These are phyloP conservation scores for Pollachius pollachius DNA, from an alignment of 2,113 vertebrate species.

Conservation along the genomic window DNA sequence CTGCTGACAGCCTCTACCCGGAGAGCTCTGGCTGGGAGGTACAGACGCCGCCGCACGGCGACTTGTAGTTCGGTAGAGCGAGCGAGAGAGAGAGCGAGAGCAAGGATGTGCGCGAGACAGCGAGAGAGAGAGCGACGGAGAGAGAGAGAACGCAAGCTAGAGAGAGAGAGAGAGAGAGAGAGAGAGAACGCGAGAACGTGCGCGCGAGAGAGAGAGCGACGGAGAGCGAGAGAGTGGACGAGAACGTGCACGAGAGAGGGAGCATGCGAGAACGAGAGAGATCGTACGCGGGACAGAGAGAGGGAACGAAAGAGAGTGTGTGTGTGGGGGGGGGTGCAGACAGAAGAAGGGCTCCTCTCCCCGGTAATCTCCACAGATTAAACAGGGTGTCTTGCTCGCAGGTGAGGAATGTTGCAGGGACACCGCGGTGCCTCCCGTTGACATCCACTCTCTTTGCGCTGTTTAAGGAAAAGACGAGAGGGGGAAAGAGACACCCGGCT, in stretches of 20 bases:
- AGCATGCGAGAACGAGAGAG: not conserved
- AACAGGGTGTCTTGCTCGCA: slow-evolving; percentile 58
- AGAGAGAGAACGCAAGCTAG: slow-evolving; percentile 14
- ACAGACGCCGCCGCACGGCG: too few species aligned
- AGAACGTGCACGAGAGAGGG: slow-evolving; percentile 29
- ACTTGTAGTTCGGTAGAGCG: too few species aligned
- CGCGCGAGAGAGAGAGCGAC: not conserved
- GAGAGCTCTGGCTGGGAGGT: slow-evolving; percentile 24
- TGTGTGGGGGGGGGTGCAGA: slow-evolving; percentile 36
- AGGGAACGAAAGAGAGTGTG: slow-evolving; percentile 30
- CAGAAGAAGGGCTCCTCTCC: slow-evolving; percentile 20
- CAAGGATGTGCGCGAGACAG: too few species aligned
- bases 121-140: not conserved
- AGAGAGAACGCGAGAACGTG: too few species aligned
- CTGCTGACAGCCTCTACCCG: slow-evolving; percentile 50
- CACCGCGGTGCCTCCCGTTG: slow-evolving; percentile 37
- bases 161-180: too few species aligned
- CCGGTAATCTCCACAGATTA: slow-evolving; percentile 65
- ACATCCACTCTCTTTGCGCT: slow-evolving; percentile 14
- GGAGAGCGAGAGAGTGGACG: too few species aligned
- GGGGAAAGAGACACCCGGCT: too few species aligned
- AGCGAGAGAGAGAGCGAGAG: slow-evolving; percentile 29
- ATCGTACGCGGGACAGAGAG: too few species aligned
- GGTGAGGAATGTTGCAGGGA: slow-evolving; percentile 38
- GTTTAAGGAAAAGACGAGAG: not conserved